Conservation (phyloP, 1,140 invertebrate species). For the Micrasema minimum region DNA sequence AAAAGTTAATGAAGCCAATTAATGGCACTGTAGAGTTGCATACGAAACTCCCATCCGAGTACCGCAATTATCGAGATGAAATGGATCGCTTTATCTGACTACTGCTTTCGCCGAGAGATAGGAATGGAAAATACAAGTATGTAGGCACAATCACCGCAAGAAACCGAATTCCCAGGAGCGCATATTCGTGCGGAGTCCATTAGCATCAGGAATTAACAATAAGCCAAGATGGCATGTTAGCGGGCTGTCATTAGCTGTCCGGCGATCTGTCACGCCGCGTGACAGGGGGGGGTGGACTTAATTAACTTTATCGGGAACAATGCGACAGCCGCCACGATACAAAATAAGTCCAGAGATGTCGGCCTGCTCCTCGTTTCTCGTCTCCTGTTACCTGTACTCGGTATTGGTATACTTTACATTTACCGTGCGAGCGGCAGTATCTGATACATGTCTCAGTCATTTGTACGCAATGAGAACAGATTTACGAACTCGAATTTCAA, state of each 20-base stretch:
- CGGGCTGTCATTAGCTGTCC: conserved; percentile 44
- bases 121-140: too few species aligned
- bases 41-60: too few species aligned
- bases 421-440: conserved; percentile 12
- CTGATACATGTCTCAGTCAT: conserved; percentile 30
- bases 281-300: conserved; percentile 39
- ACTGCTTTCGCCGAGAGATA: too few species aligned
- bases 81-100: too few species aligned
- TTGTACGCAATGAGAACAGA: conserved; percentile 21
- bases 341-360: conserved; percentile 32
- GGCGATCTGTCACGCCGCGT: conserved; percentile 28
- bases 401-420: too few species aligned
- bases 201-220: conserved; percentile 35
- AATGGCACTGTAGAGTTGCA: too few species aligned
- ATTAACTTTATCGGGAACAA: conserved; percentile 46
- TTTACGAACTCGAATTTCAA: conserved; percentile 22
- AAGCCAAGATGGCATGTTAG: conserved; percentile 30
- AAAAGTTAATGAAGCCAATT: too few species aligned
- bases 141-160: too few species aligned
- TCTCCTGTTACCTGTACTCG: too few species aligned
- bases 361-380: background rate
- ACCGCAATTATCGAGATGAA: too few species aligned
- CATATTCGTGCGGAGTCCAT: conserved; percentile 16
- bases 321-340: conserved; percentile 40
- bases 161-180: conserved; percentile 23